Base-by-base conservation (phyloP, 2,797 vertebrate genomes). In the Taenioides sp. region DNA sequence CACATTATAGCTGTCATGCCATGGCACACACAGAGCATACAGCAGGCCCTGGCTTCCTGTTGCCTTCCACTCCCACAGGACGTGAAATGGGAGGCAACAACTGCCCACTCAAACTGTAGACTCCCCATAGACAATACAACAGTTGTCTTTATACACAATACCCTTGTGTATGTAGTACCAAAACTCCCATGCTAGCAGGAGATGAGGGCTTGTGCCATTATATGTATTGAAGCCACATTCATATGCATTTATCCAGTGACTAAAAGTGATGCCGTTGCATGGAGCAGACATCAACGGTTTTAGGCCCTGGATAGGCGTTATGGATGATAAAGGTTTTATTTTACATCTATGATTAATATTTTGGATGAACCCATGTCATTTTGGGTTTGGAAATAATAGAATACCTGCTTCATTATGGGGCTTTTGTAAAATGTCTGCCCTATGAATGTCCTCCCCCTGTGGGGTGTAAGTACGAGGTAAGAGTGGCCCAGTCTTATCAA, bases 1-100 rank as follows among this genome's bases (percentile, higher is more conserved):
- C 84, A 83, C 90, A 89, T 92, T 92, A 9, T 37, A 88, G 86
- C 89, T 89, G 86, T 91, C 88, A 92, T 84, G 87, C 88, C 89
- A 92, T 87, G 82, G 84, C 91, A 92, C 84, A 71, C 82, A 84
- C 81, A 79, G 83, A 63, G 64, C 86, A 87, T 87, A 87, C 81
- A 86, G 89, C 86, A 87, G 86, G 76, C 84, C 84, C 86, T 82
- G 83, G 85, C 85, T 86, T 83, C 86, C 80, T 89, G 91, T 92
- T 91, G 91, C 87, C 87, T 91, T 87, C 81, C 86, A 83, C 52
- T 91, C 78, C 82, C 87, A 88, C 84, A 71, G 84, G 83, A 88
- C 85, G 80, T 89, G 81, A 89, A 85, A 75, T 89, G 86, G 88
- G 83, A 91, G 90, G 90, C 89, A 92, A 90, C 87, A 90, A 79